Evolutionary conservation across 2,113 vertebrate species (phyloP).

Genomic region (Rhea americana): DNA sequence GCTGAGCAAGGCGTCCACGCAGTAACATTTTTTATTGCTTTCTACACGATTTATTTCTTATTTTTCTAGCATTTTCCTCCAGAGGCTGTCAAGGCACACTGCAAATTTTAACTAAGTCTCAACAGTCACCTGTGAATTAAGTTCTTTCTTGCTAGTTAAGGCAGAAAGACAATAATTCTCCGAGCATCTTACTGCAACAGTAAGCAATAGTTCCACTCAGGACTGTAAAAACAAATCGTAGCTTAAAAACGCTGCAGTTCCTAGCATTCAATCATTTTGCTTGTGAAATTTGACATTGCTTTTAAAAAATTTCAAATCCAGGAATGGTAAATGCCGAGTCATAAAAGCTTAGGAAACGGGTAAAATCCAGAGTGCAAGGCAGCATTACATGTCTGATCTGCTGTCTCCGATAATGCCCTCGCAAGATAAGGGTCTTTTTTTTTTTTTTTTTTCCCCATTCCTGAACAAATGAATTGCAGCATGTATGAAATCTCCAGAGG

Average conservation of each 20-base stretch:
- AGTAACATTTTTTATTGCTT: neutral
- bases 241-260: neutral
- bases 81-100: neutral
- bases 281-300: neutral
- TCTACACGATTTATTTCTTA: neutral
- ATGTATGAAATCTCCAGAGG: constrained; percentile 62
- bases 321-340: constrained; percentile 60
- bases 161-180: neutral
- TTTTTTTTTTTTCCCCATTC: neutral
- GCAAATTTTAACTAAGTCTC: neutral
- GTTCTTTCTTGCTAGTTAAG: neutral
- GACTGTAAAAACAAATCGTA: constrained; percentile 22
- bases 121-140: neutral
- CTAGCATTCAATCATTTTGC: constrained; percentile 15
- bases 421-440: constrained; percentile 33
- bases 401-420: constrained; percentile 63
- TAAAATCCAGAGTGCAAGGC: constrained; percentile 31
- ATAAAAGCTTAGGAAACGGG: constrained; percentile 60
- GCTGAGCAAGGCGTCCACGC: neutral
- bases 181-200: neutral
- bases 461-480: constrained; percentile 46
- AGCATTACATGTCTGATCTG: constrained; percentile 61
- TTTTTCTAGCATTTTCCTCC: neutral
- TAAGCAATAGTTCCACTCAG: neutral
- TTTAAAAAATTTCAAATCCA: constrained; percentile 35